These are phyloP conservation scores for Sebastes nivosus DNA, from an alignment of 2,797 vertebrate species.

Conservation along the genomic window DNA sequence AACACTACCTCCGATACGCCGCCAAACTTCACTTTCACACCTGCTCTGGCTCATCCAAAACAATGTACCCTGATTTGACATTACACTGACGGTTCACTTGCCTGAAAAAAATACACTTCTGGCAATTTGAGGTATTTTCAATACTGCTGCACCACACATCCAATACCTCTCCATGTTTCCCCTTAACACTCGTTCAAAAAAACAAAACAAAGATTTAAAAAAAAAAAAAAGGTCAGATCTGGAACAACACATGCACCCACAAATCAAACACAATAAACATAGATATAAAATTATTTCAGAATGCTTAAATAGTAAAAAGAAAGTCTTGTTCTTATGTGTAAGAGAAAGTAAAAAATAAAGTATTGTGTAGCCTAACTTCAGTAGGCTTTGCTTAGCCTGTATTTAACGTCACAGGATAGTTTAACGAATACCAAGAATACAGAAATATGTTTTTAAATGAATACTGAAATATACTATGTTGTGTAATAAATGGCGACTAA, in stretches of 20 bases:
- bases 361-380: slow-evolving; percentile 8
- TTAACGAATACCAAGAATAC: slow-evolving; percentile 22
- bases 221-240: slow-evolving; percentile 2
- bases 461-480: slow-evolving; percentile 48
- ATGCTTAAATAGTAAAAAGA: slow-evolving; percentile 24
- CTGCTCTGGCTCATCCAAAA: slow-evolving; percentile 49
- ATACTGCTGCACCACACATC: slow-evolving; percentile 55
- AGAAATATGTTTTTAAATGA: slow-evolving; percentile 42
- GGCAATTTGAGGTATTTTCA: slow-evolving; percentile 73
- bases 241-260: slow-evolving; percentile 23
- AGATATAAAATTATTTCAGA: slow-evolving; percentile 24
- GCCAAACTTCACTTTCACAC: slow-evolving; percentile 33
- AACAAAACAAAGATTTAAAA: neutral
- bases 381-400: slow-evolving; percentile 7
- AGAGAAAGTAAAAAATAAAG: slow-evolving; percentile 26
- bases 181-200: slow-evolving; percentile 10
- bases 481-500: slow-evolving; percentile 48
- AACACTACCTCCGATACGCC: slow-evolving; percentile 32
- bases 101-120: slow-evolving; percentile 60
- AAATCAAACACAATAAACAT: slow-evolving; percentile 38
- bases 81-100: slow-evolving; percentile 50
- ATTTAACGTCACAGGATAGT: slow-evolving; percentile 21
- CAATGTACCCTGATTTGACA: slow-evolving; percentile 65
- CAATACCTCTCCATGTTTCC: slow-evolving; percentile 45
- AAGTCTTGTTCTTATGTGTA: slow-evolving; percentile 7